phyloP scores from a whole-genome alignment of 2,888 invertebrate genomes.

The Stenichneumon culpator region DNA sequence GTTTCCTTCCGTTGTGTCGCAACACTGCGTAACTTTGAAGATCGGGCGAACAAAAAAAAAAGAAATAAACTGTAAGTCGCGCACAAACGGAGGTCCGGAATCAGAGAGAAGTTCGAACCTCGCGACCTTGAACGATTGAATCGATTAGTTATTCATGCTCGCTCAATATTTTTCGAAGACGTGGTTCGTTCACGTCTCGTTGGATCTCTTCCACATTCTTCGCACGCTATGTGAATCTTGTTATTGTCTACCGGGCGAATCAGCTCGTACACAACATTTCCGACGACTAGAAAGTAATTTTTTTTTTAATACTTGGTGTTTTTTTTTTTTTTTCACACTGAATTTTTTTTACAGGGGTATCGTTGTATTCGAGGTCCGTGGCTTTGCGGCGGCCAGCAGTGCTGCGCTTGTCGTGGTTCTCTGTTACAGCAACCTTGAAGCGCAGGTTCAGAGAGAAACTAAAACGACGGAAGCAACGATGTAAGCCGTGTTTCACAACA shows the following conservation, averaged over 20 bases:
- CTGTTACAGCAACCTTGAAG: constrained; percentile 81
- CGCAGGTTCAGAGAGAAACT: constrained; percentile 77
- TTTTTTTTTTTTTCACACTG: constrained; percentile 22
- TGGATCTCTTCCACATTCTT: constrained; percentile 25
- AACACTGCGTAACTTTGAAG: constrained; percentile 42
- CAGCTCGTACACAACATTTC: neutral
- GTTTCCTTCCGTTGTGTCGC: constrained; percentile 46
- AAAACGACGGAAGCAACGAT: constrained; percentile 56
- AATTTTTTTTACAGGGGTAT: constrained; percentile 78
- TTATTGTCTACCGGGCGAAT: neutral
- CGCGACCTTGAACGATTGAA: constrained; percentile 26
- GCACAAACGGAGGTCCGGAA: neutral
- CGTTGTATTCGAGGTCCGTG: constrained; percentile 81
- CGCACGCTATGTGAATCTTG: constrained; percentile 9
- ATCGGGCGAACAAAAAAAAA: neutral
- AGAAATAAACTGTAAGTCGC: neutral
- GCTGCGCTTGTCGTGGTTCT: constrained; percentile 81
- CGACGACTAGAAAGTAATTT: neutral
- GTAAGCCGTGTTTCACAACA: constrained; percentile 54
- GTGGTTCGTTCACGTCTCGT: neutral
- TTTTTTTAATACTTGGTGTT: neutral
- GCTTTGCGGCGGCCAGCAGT: constrained; percentile 83
- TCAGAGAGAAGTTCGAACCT: neutral
- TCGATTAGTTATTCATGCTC: constrained; percentile 32
- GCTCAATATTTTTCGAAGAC: constrained; percentile 28